Evolutionary conservation across 2,888 invertebrate species (phyloP).

Genomic region (Didymodactylos carnosus): DNA sequence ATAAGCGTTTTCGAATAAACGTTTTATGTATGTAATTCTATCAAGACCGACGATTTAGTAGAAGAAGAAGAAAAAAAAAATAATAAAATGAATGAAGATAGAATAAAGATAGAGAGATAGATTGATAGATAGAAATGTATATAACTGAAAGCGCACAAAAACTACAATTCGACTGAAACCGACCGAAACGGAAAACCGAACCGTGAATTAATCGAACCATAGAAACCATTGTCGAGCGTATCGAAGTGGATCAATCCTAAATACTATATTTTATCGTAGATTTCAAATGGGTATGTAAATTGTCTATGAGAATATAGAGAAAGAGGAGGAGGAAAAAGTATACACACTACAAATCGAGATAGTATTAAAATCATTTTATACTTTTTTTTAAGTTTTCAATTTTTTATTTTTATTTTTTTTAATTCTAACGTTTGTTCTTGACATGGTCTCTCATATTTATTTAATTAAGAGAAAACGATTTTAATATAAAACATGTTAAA

Average conservation of each 20-base stretch:
- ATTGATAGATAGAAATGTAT: neutral
- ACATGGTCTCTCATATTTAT: neutral
- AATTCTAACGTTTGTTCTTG: neutral
- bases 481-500: too few species aligned
- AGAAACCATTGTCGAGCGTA: neutral
- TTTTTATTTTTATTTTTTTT: neutral
- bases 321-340: too few species aligned
- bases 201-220: neutral
- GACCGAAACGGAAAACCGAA: neutral
- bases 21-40: too few species aligned
- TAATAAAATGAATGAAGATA: too few species aligned
- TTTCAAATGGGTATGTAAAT: slow-evolving; percentile 1
- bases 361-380: neutral
- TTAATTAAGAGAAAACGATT: too few species aligned
- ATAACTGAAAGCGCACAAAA: neutral
- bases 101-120: neutral
- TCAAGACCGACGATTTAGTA: too few species aligned
- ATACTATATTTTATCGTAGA: neutral
- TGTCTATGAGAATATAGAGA: neutral
- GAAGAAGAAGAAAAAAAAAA: too few species aligned
- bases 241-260: neutral
- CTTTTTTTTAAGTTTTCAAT: neutral
- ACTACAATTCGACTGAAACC: neutral
- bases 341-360: too few species aligned
- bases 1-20: too few species aligned